Evolutionary conservation across 2,888 invertebrate genomes (phyloP).

Genomic region (Chironomus riparius): DNA sequence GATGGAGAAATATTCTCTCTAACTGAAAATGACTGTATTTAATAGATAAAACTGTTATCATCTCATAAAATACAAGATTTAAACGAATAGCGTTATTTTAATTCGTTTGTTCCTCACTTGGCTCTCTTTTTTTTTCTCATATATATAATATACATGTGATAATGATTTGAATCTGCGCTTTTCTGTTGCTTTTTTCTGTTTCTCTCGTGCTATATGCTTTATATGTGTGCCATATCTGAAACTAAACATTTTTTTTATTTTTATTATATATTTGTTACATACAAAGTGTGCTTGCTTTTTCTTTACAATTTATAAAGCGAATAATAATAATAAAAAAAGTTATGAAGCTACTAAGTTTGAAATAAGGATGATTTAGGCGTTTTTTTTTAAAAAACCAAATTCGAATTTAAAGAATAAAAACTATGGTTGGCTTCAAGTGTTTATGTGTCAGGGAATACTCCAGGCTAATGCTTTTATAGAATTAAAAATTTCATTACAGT

Average conservation of each 20-base stretch:
- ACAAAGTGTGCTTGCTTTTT: not conserved
- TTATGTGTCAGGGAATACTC: too few relatives aligned
- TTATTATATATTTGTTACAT: not conserved
- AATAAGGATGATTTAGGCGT: too few relatives aligned
- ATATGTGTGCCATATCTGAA: not conserved
- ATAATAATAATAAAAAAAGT: too few relatives aligned
- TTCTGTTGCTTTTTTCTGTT: not conserved
- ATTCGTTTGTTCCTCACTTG: constrained; percentile 5
- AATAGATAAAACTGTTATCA: constrained; percentile 26
- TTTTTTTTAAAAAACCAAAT: too few relatives aligned
- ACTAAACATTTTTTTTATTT: not conserved
- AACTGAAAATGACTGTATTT: constrained; percentile 7
- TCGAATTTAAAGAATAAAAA: too few relatives aligned
- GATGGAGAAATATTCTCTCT: not conserved
- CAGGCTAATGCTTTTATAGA: too few relatives aligned
- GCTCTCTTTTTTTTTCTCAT: not conserved
- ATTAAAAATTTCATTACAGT: too few relatives aligned
- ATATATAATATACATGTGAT: constrained; percentile 13
- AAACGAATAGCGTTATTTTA: constrained; percentile 19
- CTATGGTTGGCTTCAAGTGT: too few relatives aligned
- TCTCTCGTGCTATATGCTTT: not conserved
- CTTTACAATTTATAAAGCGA: not conserved
- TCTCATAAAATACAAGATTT: constrained; percentile 23
- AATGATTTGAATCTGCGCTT: constrained; percentile 24
- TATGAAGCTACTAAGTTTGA: too few relatives aligned